Evolutionary conservation across 2,113 vertebrate species (phyloP).

Genomic region (Misgurnus anguillicaudatus): DNA sequence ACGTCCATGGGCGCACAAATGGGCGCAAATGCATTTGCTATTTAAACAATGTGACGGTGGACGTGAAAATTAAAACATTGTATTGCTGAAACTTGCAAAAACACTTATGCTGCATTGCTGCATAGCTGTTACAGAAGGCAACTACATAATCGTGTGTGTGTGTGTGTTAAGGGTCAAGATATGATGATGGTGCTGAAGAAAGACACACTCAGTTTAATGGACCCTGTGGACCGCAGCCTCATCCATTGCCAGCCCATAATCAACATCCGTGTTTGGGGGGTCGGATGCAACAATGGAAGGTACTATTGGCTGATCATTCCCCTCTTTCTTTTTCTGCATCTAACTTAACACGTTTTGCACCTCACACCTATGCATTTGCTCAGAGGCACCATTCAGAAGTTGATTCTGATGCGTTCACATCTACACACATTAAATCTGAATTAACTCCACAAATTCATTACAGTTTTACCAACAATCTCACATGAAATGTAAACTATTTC

Average conservation of each 20-base stretch:
- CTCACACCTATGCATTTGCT: too few species aligned
- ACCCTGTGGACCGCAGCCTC: constrained; percentile 87
- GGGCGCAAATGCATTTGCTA: too few species aligned
- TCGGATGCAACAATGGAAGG: constrained; percentile 97
- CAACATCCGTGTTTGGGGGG: constrained; percentile 96
- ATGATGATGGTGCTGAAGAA: constrained; percentile 96
- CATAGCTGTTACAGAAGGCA: too few species aligned
- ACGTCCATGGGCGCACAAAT: too few species aligned
- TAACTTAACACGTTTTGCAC: background rate
- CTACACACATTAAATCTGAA: background rate
- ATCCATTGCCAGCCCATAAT: constrained; percentile 92
- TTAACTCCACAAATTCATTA: too few species aligned
- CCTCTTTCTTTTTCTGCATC: background rate
- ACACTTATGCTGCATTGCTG: too few species aligned
- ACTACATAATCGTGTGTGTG: background rate
- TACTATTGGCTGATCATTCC: constrained; percentile 4
- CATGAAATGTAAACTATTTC: too few species aligned
- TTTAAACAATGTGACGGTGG: too few species aligned
- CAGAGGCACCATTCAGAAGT: too few species aligned
- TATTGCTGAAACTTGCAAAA: too few species aligned
- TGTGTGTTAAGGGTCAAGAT: constrained; percentile 82
- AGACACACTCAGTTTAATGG: constrained; percentile 89
- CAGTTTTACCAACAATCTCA: background rate
- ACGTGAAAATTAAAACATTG: too few species aligned
- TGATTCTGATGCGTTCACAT: background rate